Conservation (phyloP, 2,113 vertebrate genomes). For the Sus scrofa region DNA sequence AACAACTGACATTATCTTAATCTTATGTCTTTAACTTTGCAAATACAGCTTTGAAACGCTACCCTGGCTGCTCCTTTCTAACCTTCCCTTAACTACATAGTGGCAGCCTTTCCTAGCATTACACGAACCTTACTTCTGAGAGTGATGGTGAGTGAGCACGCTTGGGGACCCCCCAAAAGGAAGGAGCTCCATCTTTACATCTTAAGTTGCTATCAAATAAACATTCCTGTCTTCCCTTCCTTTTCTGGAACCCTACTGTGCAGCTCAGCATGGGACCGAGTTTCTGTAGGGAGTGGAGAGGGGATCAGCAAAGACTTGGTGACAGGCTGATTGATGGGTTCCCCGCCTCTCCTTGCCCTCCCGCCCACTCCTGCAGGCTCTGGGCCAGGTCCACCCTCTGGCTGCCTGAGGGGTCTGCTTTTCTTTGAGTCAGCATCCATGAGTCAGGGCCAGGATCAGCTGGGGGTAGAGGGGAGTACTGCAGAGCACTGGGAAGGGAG, state of each 20-base stretch:
- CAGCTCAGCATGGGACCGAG: slow-evolving; percentile 31
- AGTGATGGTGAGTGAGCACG: background rate
- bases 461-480: background rate
- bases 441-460: slow-evolving; percentile 68
- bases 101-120: background rate
- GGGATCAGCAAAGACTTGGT: slow-evolving; percentile 64
- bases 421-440: slow-evolving; percentile 74
- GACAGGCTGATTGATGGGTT: slow-evolving; percentile 74
- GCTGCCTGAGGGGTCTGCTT: slow-evolving; percentile 69
- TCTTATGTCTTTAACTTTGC: background rate
- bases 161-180: background rate
- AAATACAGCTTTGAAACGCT: background rate
- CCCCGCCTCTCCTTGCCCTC: slow-evolving; percentile 3
- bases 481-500: background rate
- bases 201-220: slow-evolving; percentile 36
- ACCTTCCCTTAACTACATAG: background rate
- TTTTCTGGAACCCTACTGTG: slow-evolving; percentile 40
- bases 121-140: background rate
- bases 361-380: slow-evolving; percentile 25
- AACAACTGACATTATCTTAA: background rate
- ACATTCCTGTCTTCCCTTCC: slow-evolving; percentile 8
- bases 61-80: background rate
- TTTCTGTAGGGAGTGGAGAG: background rate
- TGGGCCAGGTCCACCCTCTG: slow-evolving; percentile 42
- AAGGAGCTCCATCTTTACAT: background rate